Conservation (phyloP, 2,113 vertebrate species). For the Myanophis thanlyinensis region DNA sequence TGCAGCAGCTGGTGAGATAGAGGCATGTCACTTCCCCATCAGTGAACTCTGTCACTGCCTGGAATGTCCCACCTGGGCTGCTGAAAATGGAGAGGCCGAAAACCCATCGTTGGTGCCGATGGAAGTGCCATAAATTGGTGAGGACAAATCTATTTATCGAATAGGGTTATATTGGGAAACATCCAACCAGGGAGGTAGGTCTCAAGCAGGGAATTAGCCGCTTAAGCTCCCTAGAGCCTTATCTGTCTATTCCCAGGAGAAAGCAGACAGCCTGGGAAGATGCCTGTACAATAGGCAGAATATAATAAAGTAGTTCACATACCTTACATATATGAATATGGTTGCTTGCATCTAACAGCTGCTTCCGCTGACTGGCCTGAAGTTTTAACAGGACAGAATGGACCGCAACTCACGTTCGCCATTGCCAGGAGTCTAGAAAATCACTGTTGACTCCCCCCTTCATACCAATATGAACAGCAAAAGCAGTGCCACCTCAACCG, state of each 20-base stretch:
- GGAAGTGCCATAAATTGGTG: conserved; percentile 66
- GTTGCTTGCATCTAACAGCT: not conserved
- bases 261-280: not conserved
- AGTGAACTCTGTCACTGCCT: not conserved
- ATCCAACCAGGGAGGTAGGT: not conserved
- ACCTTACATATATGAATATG: too few species aligned
- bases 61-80: not conserved
- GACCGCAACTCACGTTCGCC: not conserved
- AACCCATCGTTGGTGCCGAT: not conserved
- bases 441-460: conserved; percentile 38
- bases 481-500: conserved; percentile 47
- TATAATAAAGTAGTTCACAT: not conserved
- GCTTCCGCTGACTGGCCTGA: conserved; percentile 67
- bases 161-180: conserved; percentile 58
- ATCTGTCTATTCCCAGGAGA: not conserved
- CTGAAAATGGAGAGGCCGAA: not conserved
- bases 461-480: conserved; percentile 53
- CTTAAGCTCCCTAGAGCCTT: not conserved
- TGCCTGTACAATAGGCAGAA: not conserved
- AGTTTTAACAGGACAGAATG: not conserved
- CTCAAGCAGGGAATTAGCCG: not conserved
- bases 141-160: conserved; percentile 74
- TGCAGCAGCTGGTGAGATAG: not conserved
- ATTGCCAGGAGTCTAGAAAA: conserved; percentile 43
- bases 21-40: too few species aligned